Evolutionary conservation across 2,797 vertebrate genomes (phyloP), one percentile per base, ranked within the genome.

Genomic region (Serranus cabrilla): DNA sequence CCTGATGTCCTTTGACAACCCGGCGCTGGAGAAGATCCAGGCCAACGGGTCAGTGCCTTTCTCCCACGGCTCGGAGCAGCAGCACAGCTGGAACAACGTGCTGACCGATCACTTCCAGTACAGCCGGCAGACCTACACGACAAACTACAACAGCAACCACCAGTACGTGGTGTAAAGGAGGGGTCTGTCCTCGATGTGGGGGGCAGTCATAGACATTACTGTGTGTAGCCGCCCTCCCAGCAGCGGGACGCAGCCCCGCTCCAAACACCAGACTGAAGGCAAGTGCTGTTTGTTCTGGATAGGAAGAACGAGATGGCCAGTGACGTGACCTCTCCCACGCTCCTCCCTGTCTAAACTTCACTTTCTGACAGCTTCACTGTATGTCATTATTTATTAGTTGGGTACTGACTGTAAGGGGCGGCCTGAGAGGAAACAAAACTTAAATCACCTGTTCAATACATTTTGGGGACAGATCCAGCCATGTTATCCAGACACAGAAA

Each of bases 21-120:
- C 92, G 0, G 74, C 79, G 0, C 83, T 87, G 71, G 96, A 97
- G 20, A 97, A 97, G 86, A 76, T 94, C 57, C 96, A 95, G 87
- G 82, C 91, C 85, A 99, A 99, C 0, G 98, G 98, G 34, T 92
- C 96, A 1, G 16, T 86, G 25, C 90, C 95, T 45, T 96, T 96
- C 77, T 84, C 94, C 10, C 96, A 94, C 5, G 94, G 92, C 0
- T 92, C 93, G 0, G 96, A 97, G 90, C 94, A 94, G 46, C 96
- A 96, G 88, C 96, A 97, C 2, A 88, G 85, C 72, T 95, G 96
- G 72, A 94, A 90, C 93, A 95, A 85, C 1, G 83, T 96, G 68
- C 90, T 98, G 23, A 95, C 95, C 11, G 98, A 98, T 71, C 97
- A 98, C 84, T 97, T 97, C 88, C 98, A 98, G 93, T 97, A 98